Evolutionary conservation across 2,113 vertebrate genomes (phyloP).

Genomic region (Aythya baeri): DNA sequence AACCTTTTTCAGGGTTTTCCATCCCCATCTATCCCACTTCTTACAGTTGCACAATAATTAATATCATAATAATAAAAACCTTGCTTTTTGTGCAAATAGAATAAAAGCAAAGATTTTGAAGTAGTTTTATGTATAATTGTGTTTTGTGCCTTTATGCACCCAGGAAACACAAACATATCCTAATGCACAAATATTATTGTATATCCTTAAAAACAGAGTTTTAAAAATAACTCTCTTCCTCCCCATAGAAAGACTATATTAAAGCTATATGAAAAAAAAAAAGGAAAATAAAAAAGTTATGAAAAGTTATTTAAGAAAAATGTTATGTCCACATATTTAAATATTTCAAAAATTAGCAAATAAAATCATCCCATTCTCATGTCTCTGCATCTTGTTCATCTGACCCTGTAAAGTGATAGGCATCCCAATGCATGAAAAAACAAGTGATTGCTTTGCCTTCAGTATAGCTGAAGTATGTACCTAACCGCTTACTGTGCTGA

Average conservation of each 20-base stretch:
- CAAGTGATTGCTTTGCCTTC: not conserved
- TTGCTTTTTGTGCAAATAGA: not conserved
- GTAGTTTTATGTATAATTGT: not conserved
- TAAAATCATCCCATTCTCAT: not conserved
- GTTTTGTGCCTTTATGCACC: not conserved
- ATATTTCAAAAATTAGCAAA: not conserved
- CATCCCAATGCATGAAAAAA: not conserved
- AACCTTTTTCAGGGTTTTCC: not conserved
- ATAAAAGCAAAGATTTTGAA: not conserved
- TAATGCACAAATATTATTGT: not conserved
- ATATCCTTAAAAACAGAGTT: not conserved
- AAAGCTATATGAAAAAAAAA: not conserved
- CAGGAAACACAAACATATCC: not conserved
- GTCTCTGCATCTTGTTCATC: not conserved
- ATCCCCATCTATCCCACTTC: not conserved
- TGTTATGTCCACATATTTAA: not conserved
- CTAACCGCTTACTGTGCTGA: not conserved
- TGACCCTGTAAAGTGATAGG: not conserved
- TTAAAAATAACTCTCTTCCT: not conserved
- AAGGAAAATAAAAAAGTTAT: not conserved
- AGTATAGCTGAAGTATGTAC: rapidly evolving
- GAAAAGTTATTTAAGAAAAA: too few relatives aligned
- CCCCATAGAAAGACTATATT: not conserved
- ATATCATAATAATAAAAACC: not conserved
- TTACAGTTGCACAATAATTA: not conserved